phyloP scores from a whole-genome alignment of 2,113 vertebrate genomes.

The Castor canadensis region DNA sequence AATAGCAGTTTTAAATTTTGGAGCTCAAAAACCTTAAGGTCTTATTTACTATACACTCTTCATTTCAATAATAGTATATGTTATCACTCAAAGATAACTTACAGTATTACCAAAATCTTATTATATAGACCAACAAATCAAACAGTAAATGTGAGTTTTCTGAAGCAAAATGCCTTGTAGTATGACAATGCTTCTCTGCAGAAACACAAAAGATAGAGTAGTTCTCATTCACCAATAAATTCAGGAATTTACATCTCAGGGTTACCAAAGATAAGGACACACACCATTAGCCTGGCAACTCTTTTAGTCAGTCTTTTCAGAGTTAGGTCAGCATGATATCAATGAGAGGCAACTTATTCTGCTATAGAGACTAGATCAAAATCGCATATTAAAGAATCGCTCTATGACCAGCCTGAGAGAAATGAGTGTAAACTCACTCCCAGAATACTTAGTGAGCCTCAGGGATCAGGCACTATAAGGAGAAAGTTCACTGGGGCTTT shows the following conservation, averaged over 20 bases:
- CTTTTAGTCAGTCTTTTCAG: not conserved
- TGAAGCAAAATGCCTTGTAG: not conserved
- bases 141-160: not conserved
- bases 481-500: not conserved
- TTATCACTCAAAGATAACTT: not conserved
- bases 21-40: not conserved
- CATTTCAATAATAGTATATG: not conserved
- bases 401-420: not conserved
- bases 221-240: not conserved
- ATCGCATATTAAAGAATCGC: not conserved
- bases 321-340: not conserved
- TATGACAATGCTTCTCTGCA: not conserved
- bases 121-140: not conserved
- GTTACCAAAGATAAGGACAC: not conserved
- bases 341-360: not conserved
- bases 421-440: conserved; percentile 32
- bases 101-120: not conserved
- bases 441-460: not conserved
- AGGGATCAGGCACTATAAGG: not conserved
- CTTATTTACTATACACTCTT: not conserved
- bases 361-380: not conserved
- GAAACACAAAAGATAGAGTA: not conserved
- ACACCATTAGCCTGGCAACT: not conserved
- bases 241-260: not conserved
- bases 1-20: not conserved